phyloP scores from a whole-genome alignment of 2,888 invertebrate species.

The Cephonodes hylas region DNA sequence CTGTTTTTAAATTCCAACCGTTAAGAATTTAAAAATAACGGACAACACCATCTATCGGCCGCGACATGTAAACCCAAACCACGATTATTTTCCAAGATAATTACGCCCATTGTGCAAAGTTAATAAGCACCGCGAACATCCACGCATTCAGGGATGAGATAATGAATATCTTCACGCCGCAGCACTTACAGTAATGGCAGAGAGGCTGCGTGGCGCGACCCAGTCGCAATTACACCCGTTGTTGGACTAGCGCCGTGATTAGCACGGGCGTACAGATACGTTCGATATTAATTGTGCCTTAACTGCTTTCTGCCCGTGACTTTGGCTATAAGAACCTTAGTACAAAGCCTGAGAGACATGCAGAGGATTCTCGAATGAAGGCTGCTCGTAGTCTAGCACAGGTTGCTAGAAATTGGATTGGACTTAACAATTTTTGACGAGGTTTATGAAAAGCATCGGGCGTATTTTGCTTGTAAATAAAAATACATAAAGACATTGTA shows the following conservation, averaged over 20 bases:
- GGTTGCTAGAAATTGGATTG: too few species aligned
- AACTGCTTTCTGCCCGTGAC: too few species aligned
- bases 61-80: background rate
- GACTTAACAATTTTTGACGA: too few species aligned
- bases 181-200: background rate
- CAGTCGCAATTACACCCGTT: background rate
- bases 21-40: too few species aligned
- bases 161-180: background rate
- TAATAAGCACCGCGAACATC: background rate
- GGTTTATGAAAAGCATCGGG: background rate
- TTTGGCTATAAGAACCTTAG: too few species aligned
- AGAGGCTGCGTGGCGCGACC: slow-evolving; percentile 12
- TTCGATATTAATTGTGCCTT: too few species aligned
- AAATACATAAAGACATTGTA: background rate
- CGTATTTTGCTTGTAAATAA: background rate
- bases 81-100: background rate
- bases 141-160: background rate
- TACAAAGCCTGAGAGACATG: too few species aligned
- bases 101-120: background rate
- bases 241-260: background rate
- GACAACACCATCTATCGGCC: too few species aligned
- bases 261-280: background rate
- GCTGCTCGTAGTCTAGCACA: too few species aligned
- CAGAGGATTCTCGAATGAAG: too few species aligned
- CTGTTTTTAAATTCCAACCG: too few species aligned